Base-by-base conservation (phyloP, 2,888 invertebrate species). In the Heliconius hortense region DNA sequence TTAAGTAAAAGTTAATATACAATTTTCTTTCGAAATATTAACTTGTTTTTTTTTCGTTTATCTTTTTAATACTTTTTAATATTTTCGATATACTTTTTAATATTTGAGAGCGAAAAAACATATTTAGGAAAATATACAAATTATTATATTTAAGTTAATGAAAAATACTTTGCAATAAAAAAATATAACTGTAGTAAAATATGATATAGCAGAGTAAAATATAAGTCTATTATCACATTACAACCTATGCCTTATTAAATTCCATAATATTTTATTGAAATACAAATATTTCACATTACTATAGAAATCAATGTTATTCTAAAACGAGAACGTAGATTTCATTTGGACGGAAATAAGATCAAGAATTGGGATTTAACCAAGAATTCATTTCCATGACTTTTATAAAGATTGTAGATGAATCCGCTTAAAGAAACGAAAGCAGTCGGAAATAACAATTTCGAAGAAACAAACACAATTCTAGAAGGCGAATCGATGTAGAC, bases 401-500 rank as follows among this genome's bases (percentile, higher is more conserved):
- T 88, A 87, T 86, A 87, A 89, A 91, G 85, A 87, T 87, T 84
- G 86, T 83, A 87, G 88, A 88, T 87, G 88, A 90, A 91, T 91
- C 89, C 89, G 89, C 88, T 92, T 92, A 89, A 86, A 87, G 88
- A 86, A 90, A 92, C 89, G 89, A 90, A 92, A 91, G 85, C 87
- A 89, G 84, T 82, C 91, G 92, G 93, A 93, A 92, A 94, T 93
- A 93, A 92, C 92, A 93, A 93, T 92, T 93, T 92, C 84, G 87
- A 87, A 89, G 90, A 91, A 90, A 93, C 91, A 93, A 92, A 92
- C 90, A 92, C 91, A 93, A 93, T 88, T 89, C 91, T 88, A 88
- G 89, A 88, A 87, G 86, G 87, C 85, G 89, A 90, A 88, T 90
- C 89, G 86, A 86, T 88, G 89, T 87, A 87, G 84, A 87, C 88